These are phyloP conservation scores for Penaeus vannamei DNA, from an alignment of 1,140 invertebrate species.

Conservation along the genomic window DNA sequence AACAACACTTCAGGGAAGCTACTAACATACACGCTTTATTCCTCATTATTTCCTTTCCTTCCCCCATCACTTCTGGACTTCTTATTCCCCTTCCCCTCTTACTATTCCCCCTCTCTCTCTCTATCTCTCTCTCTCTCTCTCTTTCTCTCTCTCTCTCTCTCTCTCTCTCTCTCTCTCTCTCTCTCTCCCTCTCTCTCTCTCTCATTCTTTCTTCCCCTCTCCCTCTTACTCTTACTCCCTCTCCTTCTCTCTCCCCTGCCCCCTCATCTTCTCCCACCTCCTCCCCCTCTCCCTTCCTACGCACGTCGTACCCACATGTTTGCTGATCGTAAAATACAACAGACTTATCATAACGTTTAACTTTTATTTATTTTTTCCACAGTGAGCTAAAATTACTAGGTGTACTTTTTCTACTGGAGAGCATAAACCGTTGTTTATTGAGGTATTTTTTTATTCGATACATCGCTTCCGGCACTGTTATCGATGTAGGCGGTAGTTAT, in stretches of 20 bases:
- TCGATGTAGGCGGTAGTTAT: too few species aligned
- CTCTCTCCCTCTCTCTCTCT: background rate
- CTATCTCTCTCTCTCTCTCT: constrained; percentile 1
- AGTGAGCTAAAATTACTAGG: too few species aligned
- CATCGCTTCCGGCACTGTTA: too few species aligned
- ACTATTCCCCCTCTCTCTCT: background rate
- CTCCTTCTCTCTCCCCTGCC: background rate
- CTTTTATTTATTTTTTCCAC: too few species aligned
- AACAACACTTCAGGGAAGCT: too few species aligned
- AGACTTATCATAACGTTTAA: too few species aligned
- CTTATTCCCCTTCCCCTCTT: background rate
- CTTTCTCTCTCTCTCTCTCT: background rate
- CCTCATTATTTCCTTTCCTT: too few species aligned
- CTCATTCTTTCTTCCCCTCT: background rate
- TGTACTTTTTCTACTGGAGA: too few species aligned
- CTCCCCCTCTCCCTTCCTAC: background rate
- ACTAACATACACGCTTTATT: too few species aligned
- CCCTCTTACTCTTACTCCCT: background rate
- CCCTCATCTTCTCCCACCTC: background rate
- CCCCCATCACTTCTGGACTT: too few species aligned
- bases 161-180: background rate
- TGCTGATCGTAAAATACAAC: background rate
- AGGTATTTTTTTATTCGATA: too few species aligned
- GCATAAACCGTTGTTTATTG: too few species aligned
- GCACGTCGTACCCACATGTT: background rate